Conservation (phyloP, 2,888 invertebrate genomes). For the Nymphalis urticae region DNA sequence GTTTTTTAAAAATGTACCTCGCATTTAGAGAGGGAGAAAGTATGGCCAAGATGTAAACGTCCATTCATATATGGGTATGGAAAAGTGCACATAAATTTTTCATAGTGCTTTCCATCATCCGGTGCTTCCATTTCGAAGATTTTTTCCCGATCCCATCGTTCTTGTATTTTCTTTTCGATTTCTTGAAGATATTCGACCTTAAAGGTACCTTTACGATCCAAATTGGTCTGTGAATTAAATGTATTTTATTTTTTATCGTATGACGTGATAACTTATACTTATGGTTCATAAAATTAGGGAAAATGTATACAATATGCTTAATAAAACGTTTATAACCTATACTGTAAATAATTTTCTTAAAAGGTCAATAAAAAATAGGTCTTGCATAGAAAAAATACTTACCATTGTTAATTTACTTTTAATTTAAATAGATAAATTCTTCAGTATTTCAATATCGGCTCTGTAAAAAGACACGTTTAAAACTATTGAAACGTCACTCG, state of each 20-base stretch:
- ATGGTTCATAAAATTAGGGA: background rate
- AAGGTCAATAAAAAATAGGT: background rate
- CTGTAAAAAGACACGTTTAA: conserved; percentile 6
- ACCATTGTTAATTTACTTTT: background rate
- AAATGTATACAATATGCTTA: background rate
- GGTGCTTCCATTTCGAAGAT: conserved; percentile 93
- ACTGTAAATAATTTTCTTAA: background rate
- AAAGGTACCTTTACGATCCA: conserved; percentile 93
- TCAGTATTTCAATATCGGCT: background rate
- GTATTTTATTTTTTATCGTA: conserved; percentile 8
- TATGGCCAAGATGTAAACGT: conserved; percentile 97
- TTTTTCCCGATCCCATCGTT: conserved; percentile 91
- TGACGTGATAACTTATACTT: background rate
- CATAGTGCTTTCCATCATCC: conserved; percentile 79
- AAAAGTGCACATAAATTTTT: conserved; percentile 96
- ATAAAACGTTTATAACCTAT: background rate
- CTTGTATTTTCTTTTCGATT: conserved; percentile 93
- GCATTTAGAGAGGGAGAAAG: conserved; percentile 97
- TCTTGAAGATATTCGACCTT: conserved; percentile 96
- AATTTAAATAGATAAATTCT: background rate
- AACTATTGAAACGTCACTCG: background rate
- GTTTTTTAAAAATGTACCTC: conserved; percentile 83
- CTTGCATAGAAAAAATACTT: background rate
- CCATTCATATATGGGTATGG: conserved; percentile 99
- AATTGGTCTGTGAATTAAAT: conserved; percentile 58